Percentiles rank a stretch among this genome's conserved stretches.
phyloP scores from a whole-genome alignment of 1,140 invertebrate genomes.

The Mizuhopecten yessoensis region DNA sequence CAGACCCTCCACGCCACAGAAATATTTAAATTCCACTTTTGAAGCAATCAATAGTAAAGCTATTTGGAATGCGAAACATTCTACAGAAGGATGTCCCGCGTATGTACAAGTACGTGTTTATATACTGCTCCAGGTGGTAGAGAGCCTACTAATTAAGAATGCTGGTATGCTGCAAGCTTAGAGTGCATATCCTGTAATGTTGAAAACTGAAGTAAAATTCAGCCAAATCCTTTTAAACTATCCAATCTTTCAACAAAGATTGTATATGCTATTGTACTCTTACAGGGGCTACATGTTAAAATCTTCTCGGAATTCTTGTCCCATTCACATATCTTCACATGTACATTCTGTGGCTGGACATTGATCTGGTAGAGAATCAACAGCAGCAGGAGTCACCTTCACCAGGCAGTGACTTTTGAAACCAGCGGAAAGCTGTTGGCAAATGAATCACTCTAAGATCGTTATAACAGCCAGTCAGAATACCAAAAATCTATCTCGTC shows the following conservation, averaged over 20 bases:
- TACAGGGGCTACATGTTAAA: not conserved
- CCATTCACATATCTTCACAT: not conserved
- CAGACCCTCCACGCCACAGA: not conserved
- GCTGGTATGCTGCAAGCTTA: too few species aligned
- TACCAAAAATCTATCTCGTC: not conserved
- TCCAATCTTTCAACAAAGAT: not conserved
- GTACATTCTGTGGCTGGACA: not conserved
- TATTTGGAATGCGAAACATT: not conserved
- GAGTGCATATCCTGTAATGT: too few species aligned
- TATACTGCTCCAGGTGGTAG: not conserved
- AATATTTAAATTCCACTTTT: slow-evolving; percentile 40
- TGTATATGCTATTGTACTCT: not conserved
- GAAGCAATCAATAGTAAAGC: not conserved
- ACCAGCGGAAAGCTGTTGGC: slow-evolving; percentile 1
- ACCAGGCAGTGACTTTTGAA: not conserved
- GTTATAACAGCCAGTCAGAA: not conserved
- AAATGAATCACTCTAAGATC: not conserved
- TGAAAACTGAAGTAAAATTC: not conserved
- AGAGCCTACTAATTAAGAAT: not conserved
- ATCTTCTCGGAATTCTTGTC: not conserved
- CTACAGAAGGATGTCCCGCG: not conserved
- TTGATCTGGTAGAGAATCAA: not conserved
- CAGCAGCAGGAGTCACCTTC: not conserved
- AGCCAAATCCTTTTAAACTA: not conserved
- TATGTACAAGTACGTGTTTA: not conserved